Percentiles rank a stretch among this genome's conserved stretches.
Conservation (phyloP, 1,140 invertebrate genomes). For the Steinernema khuongi region DNA sequence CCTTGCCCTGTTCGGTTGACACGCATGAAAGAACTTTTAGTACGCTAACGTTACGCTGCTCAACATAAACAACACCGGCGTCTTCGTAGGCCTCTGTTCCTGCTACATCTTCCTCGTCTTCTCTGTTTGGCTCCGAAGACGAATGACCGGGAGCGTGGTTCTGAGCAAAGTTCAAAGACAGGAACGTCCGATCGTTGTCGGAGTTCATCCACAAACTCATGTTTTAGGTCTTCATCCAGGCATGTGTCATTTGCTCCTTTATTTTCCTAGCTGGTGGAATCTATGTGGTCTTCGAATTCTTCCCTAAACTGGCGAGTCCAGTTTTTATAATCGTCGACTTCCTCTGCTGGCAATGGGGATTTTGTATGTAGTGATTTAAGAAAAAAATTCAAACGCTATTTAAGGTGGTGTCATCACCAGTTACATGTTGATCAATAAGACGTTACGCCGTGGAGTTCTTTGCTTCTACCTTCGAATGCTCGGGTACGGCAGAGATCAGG, state of each 20-base stretch:
- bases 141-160: not conserved
- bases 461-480: not conserved
- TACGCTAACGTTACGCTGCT: not conserved
- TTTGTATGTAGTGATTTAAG: not conserved
- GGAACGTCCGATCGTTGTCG: not conserved
- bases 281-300: not conserved
- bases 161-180: not conserved
- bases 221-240: constrained; percentile 6
- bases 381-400: not conserved
- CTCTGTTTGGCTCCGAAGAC: not conserved
- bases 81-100: not conserved
- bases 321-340: not conserved
- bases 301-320: not conserved
- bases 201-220: not conserved
- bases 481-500: not conserved
- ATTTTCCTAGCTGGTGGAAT: not conserved
- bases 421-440: not conserved
- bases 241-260: not conserved
- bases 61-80: not conserved
- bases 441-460: not conserved
- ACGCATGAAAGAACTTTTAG: not conserved
- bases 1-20: not conserved
- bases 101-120: not conserved
- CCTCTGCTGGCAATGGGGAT: not conserved
- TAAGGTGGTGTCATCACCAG: not conserved